Base-by-base conservation (phyloP, 2,888 invertebrate species). In the Caenorhabditis afra region DNA sequence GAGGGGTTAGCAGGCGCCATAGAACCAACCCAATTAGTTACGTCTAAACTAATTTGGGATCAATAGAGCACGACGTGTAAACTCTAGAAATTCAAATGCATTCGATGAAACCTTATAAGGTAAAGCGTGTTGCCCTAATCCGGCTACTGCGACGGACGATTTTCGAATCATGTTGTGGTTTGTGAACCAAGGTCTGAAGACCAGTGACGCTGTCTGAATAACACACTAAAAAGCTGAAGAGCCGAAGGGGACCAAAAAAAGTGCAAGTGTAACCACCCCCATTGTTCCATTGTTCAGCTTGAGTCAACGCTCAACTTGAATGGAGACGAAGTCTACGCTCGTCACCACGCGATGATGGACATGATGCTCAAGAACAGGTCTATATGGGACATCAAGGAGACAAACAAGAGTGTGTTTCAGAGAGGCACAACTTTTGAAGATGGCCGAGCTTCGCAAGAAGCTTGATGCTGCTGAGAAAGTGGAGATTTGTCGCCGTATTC, bases 381-480 rank as follows among this genome's bases (percentile, higher is more conserved):
- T 62, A 35, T 50, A 12, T 22, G 39, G 22, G 7, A 3, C 29
- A 29, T 3, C 29, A 7, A 29, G 35, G 20, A 20, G 29, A 61
- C 47, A 37, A 47, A 18, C 3, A 12, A 52, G 20, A 47, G 18
- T 47, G 3, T 16, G 29, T 66, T 81, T 37, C 55, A 82, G 85
- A 64, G 85, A 86, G 73, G 79, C 78, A 20, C 84, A 86, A 22
- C 77, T 89, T 22, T 61, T 85, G 68, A 88, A 89, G 79, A 78
- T 89, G 78, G 85, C 87, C 8, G 89, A 89, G 39, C 79, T 89
- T 49, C 87, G 87, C 57, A 83, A 86, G 47, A 89, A 89, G 65
- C 71, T 89, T 29, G 89, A 89, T 50, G 89, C 89, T 1, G 89
- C 89, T 8, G 88, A 89, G 76, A 89, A 89, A 59, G 89, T 88